Conservation (phyloP, 2,113 vertebrate species). For the Toxotes jaculatrix region DNA sequence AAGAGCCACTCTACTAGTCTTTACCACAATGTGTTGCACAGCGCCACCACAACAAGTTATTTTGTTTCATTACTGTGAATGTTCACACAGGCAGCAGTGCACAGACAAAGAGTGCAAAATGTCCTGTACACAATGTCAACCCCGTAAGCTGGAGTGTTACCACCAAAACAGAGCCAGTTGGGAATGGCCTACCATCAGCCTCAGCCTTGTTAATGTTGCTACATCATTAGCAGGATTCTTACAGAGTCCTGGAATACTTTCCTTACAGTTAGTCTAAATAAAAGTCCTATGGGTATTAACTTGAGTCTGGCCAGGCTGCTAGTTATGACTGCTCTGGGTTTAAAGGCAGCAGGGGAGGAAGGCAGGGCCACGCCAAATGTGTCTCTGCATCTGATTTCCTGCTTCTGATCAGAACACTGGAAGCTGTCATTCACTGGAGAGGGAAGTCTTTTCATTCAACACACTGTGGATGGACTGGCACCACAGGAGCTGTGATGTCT, state of each 20-base stretch:
- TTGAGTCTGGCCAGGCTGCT: constrained; percentile 65
- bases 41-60: constrained; percentile 32
- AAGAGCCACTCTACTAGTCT: neutral
- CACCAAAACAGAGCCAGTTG: constrained; percentile 40
- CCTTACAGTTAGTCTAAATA: constrained; percentile 77
- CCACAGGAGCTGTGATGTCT: constrained; percentile 55
- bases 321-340: constrained; percentile 56
- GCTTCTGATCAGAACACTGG: constrained; percentile 57
- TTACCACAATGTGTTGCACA: constrained; percentile 18
- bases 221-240: constrained; percentile 64
- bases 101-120: constrained; percentile 42
- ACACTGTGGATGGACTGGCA: constrained; percentile 69
- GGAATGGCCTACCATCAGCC: constrained; percentile 13
- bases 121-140: constrained; percentile 11
- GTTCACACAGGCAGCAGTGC: constrained; percentile 28
- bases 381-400: constrained; percentile 46
- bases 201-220: constrained; percentile 52
- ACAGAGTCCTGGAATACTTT: constrained; percentile 77
- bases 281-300: constrained; percentile 54
- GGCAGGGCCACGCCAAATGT: constrained; percentile 30
- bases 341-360: constrained; percentile 38
- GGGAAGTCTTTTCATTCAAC: constrained; percentile 64
- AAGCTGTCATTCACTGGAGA: constrained; percentile 58
- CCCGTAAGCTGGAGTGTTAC: constrained; percentile 36
- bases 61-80: constrained; percentile 42